Base-by-base conservation (phyloP, 2,888 invertebrate genomes). In the Cheilosia scutellata region DNA sequence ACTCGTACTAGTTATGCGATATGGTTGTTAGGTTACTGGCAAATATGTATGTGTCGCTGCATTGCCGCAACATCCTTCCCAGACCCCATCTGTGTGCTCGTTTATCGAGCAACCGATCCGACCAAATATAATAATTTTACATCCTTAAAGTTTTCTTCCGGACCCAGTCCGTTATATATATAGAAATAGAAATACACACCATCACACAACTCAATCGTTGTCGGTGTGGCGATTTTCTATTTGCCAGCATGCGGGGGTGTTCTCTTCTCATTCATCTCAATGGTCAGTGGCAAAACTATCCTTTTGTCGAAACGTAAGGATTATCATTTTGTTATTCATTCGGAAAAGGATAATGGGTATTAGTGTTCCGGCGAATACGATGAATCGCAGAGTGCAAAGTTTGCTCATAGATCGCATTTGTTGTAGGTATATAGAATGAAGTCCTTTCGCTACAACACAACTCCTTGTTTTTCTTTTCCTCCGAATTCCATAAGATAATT, bases 291-390 rank as follows among this genome's bases (percentile, higher is more conserved):
- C 31, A 62, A 44, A 31, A 74, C 65, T 60, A 71, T 40, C 49
- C 29, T 72, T 72, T 68, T 72, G 78, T 66, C 47, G 82, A 71
- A 82, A 66, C 55, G 51, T 60, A 57, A 31, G 82, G 78, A 78
- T 74, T 83, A 78, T 78, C 62, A 83, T 72, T 68, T 78, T 74
- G 72, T 72, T 83, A 78, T 83, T 78, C 72, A 62, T 78, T 68
- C 62, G 62, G 62, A 72, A 72, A 57, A 49, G 65, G 55, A 72
- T 72, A 72, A 77, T 68, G 42, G 72, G 42, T 62, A 55, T 68
- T 62, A 60, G 71, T 65, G 16, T 49, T 16, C 29, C 27, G 42
- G 11, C 42, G 31, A 44, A 57, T 37, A 37, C 25, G 66, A 68
- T 57, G 31, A 77, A 62, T 72, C 27, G 55, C 11, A 72, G 60